phyloP scores from a whole-genome alignment of 2,797 vertebrate genomes.

The Chloroceryle amazona region DNA sequence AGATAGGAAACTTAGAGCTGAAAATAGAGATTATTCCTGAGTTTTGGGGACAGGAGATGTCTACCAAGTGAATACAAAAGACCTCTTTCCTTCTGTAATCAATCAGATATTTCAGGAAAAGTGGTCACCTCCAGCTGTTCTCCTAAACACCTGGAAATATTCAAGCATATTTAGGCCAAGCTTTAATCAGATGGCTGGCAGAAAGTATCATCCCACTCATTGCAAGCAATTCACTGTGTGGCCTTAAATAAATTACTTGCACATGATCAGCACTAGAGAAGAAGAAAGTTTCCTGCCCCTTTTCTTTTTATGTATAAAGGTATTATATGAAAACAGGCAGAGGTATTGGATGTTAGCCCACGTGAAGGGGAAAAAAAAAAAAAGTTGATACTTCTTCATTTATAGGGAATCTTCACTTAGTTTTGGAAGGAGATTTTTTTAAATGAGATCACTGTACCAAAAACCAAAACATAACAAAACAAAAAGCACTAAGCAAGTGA shows the following conservation, averaged over 20 bases:
- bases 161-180: background rate
- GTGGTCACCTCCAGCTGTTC: background rate
- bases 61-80: background rate
- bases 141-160: background rate
- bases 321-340: background rate
- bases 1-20: background rate
- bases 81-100: background rate
- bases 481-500: background rate
- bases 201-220: background rate
- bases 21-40: background rate
- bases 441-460: background rate
- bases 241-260: constrained; percentile 21
- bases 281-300: background rate
- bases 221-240: background rate
- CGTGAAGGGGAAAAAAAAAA: fast-evolving
- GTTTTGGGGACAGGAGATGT: background rate
- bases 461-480: background rate
- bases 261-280: background rate
- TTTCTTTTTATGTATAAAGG: background rate
- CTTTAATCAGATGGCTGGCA: background rate
- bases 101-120: background rate
- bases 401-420: background rate
- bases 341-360: background rate
- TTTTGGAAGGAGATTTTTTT: constrained; percentile 11
- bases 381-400: background rate